A percentile compares a stretch with the other conserved stretches of the same genome.
phyloP scores from a whole-genome alignment of 1,140 invertebrate genomes.

The Gyrodactylus bullatarudis region DNA sequence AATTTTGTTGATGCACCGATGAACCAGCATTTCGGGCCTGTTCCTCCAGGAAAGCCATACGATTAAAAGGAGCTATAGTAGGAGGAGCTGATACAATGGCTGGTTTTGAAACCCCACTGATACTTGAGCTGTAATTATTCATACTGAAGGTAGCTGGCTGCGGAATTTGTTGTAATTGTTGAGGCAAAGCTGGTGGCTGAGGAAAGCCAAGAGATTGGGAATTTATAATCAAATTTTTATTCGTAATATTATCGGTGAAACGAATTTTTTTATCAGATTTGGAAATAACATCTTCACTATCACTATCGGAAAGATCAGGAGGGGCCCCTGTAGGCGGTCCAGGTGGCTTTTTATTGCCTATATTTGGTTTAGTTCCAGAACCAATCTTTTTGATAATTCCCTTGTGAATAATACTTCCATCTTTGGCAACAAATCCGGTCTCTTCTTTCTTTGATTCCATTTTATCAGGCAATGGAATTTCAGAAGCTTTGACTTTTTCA shows the following conservation, averaged over 20 bases:
- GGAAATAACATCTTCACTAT: constrained; percentile 26
- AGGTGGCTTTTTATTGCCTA: constrained; percentile 29
- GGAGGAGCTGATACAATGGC: not conserved
- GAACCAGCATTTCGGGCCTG: not conserved
- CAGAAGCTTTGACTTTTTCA: constrained; percentile 70
- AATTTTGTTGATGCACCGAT: constrained; percentile 19
- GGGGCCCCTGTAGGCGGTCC: constrained; percentile 37
- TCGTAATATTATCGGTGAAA: not conserved
- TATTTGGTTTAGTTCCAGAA: not conserved
- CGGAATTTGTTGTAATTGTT: too few species aligned
- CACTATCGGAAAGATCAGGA: constrained; percentile 23
- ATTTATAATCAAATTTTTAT: too few species aligned
- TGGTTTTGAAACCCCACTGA: not conserved
- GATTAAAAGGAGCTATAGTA: not conserved
- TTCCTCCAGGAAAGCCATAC: not conserved
- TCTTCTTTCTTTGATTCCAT: constrained; percentile 11
- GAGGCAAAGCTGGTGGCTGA: too few species aligned
- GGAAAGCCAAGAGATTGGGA: too few species aligned
- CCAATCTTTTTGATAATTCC: not conserved
- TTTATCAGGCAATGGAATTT: constrained; percentile 50
- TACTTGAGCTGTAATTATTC: too few species aligned
- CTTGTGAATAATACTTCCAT: not conserved
- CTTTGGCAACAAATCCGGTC: constrained; percentile 1
- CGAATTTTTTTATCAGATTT: not conserved
- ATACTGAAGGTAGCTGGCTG: too few species aligned